Percentiles rank a stretch among this genome's conserved stretches.
phyloP scores from a whole-genome alignment of 2,113 vertebrate species.

The Malurus alboscapulatus region DNA sequence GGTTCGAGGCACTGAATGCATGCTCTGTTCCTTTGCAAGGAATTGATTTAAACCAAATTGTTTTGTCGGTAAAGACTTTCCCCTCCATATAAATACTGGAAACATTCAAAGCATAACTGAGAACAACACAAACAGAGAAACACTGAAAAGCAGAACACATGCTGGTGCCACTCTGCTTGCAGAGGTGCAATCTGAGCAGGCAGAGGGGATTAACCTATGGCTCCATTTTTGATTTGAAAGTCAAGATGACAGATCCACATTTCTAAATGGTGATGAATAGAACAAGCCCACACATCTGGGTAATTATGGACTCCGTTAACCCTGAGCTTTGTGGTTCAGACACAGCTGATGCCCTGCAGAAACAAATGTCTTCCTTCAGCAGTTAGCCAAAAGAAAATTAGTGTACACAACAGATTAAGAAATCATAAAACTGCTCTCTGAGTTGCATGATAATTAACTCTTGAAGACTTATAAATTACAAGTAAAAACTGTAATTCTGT shows the following conservation, averaged over 20 bases:
- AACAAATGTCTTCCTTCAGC: slow-evolving; percentile 26
- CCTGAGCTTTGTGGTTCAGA: neutral
- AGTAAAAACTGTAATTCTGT: neutral
- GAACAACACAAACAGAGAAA: neutral
- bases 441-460: neutral
- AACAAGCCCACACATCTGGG: neutral
- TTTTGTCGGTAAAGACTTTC: neutral
- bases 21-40: neutral
- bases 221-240: neutral
- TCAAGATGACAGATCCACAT: slow-evolving; percentile 3
- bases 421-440: slow-evolving; percentile 10
- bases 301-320: neutral
- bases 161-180: neutral
- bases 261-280: neutral
- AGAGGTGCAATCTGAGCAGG: slow-evolving; percentile 5
- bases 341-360: slow-evolving; percentile 34
- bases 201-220: slow-evolving; percentile 34
- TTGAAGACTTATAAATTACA: neutral
- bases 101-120: neutral
- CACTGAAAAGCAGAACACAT: neutral
- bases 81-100: neutral
- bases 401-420: slow-evolving; percentile 7
- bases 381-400: slow-evolving; percentile 29
- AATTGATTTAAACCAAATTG: neutral
- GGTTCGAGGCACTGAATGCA: neutral